Base-by-base conservation (phyloP, 2,888 invertebrate species). In the Ophion slaviceki region DNA sequence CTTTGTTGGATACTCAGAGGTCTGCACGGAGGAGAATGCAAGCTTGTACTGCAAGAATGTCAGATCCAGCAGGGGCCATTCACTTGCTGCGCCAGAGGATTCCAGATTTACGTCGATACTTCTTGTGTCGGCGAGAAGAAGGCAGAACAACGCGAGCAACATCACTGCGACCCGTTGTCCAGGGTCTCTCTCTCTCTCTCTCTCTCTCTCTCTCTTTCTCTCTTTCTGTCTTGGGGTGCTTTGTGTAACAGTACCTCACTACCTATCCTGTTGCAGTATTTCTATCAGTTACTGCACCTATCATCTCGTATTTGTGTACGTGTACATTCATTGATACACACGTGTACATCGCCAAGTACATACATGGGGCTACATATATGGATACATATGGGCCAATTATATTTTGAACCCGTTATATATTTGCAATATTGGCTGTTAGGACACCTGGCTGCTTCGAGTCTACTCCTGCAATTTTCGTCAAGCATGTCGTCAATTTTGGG, bases 51-150 rank as follows among this genome's bases (percentile, higher is more conserved):
- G 5, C 47, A 36, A 36, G 79, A 67, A 71, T 74, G n/a, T n/a
- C 11, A 61, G 57, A 61, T 59, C 64, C 59, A 70, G 71, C 36
- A 75, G 75, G 75, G 62, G 82, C 79, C 80, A 77, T 82, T 82
- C 80, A 72, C 80, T 79, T 70, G 67, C 67, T 71, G 87, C 84
- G 88, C 53, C 17, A 17, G 53, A 86, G 84, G 85, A 89, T 90
- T 89, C 84, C 86, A 88, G 89, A 90, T 90, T 89, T 90, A 89
- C 81, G 80, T 47, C 53, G 85, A 86, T 85, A 86, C 87, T 85
- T 88, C 84, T 82, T 53, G 17, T 78, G 87, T 61, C 32, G 82
- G 81, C 36, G 40, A 40, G 47, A 81, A 70, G 40, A 77, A 76
- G 71, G 61, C 76, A 77, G 80, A 77, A 80, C 82, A 80, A 80